A percentile compares a stretch with the other conserved stretches of the same genome.
Conservation (phyloP, 2,113 vertebrate species). For the Neolamprologus falcicula region DNA sequence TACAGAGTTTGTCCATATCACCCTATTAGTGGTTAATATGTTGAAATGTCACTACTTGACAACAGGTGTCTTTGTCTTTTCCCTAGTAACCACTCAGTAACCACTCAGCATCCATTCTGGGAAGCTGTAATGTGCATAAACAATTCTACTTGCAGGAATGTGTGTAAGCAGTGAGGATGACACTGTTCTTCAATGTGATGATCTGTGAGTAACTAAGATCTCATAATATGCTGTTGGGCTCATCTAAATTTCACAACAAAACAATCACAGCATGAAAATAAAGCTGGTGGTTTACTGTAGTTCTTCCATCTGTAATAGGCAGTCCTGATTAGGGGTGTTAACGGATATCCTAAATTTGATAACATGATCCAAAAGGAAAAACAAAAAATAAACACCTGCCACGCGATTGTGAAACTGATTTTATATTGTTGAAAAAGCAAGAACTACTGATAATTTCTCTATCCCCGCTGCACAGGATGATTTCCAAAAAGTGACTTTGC, state of each 20-base stretch:
- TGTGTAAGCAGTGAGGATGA: not conserved
- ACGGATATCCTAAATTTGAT: not conserved
- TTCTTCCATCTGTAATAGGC: not conserved
- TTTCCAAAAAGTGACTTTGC: not conserved
- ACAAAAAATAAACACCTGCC: not conserved
- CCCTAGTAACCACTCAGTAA: constrained; percentile 34
- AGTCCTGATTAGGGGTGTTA: not conserved
- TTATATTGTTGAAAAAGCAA: not conserved
- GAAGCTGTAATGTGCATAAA: constrained; percentile 27
- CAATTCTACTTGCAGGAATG: not conserved
- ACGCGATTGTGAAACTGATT: not conserved
- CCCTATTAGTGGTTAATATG: not conserved
- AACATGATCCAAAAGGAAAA: not conserved
- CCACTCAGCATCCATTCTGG: constrained; percentile 47
- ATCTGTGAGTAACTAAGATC: not conserved
- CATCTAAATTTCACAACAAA: not conserved
- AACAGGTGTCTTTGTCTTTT: constrained; percentile 49
- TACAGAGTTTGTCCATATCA: not conserved
- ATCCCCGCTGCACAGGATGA: not conserved
- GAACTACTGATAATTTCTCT: not conserved
- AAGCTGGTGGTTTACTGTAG: not conserved
- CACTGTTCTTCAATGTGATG: not conserved
- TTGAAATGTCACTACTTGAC: constrained; percentile 19
- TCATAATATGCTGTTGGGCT: not conserved
- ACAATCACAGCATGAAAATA: not conserved